Percentiles rank a stretch among this genome's conserved stretches.
Conservation (phyloP, 1,140 invertebrate species). For the Harlomillsia oculata region DNA sequence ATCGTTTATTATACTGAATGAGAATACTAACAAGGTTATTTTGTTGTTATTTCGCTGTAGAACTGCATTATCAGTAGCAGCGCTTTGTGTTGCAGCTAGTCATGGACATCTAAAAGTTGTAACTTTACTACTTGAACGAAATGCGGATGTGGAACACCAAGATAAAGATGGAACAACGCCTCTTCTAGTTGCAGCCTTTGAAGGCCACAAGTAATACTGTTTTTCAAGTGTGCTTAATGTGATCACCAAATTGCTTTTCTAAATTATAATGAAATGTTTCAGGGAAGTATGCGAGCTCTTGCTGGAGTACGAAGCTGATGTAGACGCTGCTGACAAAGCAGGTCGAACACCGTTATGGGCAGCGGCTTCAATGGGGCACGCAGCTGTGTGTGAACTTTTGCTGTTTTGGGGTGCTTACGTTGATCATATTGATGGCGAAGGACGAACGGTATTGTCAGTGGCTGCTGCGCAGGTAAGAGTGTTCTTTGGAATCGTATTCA, state of each 20-base stretch:
- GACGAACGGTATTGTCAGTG: slow-evolving; percentile 62
- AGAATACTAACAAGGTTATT: no score
- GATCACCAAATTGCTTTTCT: slow-evolving; percentile 35
- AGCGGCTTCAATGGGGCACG: slow-evolving; percentile 60
- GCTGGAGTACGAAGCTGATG: slow-evolving; percentile 74
- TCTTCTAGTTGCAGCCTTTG: slow-evolving; percentile 83
- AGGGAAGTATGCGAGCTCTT: slow-evolving; percentile 72
- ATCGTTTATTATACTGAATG: not conserved
- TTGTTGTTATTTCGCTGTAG: slow-evolving; percentile 1
- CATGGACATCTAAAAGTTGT: slow-evolving; percentile 53
- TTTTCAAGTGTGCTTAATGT: slow-evolving; percentile 38
- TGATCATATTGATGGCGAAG: slow-evolving; percentile 80
- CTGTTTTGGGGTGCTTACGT: slow-evolving; percentile 83
- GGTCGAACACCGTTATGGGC: slow-evolving; percentile 60
- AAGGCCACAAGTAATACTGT: slow-evolving; percentile 71
- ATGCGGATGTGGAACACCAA: slow-evolving; percentile 76
- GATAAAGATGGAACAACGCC: slow-evolving; percentile 90
- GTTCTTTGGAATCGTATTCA: no score
- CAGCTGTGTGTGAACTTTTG: slow-evolving; percentile 64
- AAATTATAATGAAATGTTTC: slow-evolving; percentile 29
- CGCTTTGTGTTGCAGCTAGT: slow-evolving; percentile 77
- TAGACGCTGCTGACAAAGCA: slow-evolving; percentile 68
- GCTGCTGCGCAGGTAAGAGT: slow-evolving; percentile 41
- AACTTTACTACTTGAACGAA: slow-evolving; percentile 65
- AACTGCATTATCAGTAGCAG: slow-evolving; percentile 83